These are phyloP conservation scores for Naso thynnoides DNA, from an alignment of 2,797 vertebrate species.

Conservation along the genomic window DNA sequence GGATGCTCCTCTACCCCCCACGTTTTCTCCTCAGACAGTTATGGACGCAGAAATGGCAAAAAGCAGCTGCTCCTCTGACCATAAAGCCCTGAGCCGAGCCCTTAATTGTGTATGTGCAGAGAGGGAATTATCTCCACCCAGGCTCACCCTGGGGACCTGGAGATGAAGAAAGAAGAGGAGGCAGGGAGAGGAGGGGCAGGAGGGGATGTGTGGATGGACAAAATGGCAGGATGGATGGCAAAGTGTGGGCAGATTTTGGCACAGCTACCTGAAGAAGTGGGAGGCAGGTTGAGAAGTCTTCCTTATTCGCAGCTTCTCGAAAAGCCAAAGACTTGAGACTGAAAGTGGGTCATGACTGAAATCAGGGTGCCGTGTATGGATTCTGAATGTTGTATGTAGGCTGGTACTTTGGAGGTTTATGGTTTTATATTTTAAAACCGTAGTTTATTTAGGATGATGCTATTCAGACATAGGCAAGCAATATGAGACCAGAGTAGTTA, in stretches of 20 bases:
- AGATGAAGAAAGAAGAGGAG: slow-evolving; percentile 56
- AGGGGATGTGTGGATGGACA: slow-evolving; percentile 64
- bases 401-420: slow-evolving; percentile 33
- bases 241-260: slow-evolving; percentile 80
- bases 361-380: slow-evolving; percentile 27
- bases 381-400: slow-evolving; percentile 39
- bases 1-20: slow-evolving; percentile 57
- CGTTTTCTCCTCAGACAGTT: slow-evolving; percentile 77
- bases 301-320: slow-evolving; percentile 50
- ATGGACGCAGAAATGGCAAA: slow-evolving; percentile 79
- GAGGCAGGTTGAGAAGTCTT: slow-evolving; percentile 74
- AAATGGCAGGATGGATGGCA: slow-evolving; percentile 65
- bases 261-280: slow-evolving; percentile 71
- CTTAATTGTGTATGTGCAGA: slow-evolving; percentile 82
- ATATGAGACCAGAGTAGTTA: slow-evolving; percentile 7
- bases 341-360: slow-evolving; percentile 67
- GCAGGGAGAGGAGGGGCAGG: slow-evolving; percentile 37
- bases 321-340: slow-evolving; percentile 50
- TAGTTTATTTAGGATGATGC: slow-evolving; percentile 15
- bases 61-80: slow-evolving; percentile 87
- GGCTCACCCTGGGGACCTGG: slow-evolving; percentile 65
- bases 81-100: slow-evolving; percentile 82
- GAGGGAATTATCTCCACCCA: slow-evolving; percentile 77
- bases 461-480: slow-evolving; percentile 11
- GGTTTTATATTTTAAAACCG: slow-evolving; percentile 32